Percentiles rank a stretch among this genome's conserved stretches.
Conservation (phyloP, 1,140 invertebrate species). For the Halesus radiatus region DNA sequence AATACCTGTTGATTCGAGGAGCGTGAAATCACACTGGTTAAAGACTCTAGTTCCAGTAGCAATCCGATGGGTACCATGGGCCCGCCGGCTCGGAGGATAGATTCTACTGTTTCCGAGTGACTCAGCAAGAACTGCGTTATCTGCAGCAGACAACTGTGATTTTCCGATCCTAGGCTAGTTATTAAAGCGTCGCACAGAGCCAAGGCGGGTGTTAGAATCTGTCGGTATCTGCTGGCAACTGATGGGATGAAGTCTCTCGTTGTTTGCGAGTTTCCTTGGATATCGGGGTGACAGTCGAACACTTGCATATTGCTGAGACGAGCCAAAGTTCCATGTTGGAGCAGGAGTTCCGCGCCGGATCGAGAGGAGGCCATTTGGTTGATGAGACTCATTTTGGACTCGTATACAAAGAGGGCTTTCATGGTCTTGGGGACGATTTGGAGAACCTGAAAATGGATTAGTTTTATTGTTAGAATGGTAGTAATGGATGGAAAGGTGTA, state of each 20-base stretch:
- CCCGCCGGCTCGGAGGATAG: constrained; percentile 78
- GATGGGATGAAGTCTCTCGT: constrained; percentile 60
- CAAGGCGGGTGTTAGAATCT: constrained; percentile 85
- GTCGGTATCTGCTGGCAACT: constrained; percentile 76
- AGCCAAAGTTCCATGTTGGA: constrained; percentile 81
- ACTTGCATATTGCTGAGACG: constrained; percentile 84
- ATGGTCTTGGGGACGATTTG: constrained; percentile 79
- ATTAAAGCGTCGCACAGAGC: constrained; percentile 85
- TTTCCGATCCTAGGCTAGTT: constrained; percentile 85
- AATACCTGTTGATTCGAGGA: constrained; percentile 74
- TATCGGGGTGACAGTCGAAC: constrained; percentile 64
- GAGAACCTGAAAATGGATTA: constrained; percentile 69
- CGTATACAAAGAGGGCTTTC: constrained; percentile 87
- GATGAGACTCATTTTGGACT: constrained; percentile 89
- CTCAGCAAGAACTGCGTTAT: constrained; percentile 84
- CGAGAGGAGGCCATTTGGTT: constrained; percentile 80
- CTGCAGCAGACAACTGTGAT: constrained; percentile 84
- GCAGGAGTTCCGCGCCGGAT: constrained; percentile 81
- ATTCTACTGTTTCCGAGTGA: constrained; percentile 85
- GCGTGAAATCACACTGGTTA: constrained; percentile 85
- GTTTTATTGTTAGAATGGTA: too few relatives aligned
- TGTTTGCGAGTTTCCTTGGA: constrained; percentile 60
- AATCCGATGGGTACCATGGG: constrained; percentile 74
- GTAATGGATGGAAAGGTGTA: too few relatives aligned
- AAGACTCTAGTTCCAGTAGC: constrained; percentile 79